These are phyloP conservation scores for Drosophila tripunctata DNA, from an alignment of 2,888 invertebrate genomes.

Conservation along the genomic window DNA sequence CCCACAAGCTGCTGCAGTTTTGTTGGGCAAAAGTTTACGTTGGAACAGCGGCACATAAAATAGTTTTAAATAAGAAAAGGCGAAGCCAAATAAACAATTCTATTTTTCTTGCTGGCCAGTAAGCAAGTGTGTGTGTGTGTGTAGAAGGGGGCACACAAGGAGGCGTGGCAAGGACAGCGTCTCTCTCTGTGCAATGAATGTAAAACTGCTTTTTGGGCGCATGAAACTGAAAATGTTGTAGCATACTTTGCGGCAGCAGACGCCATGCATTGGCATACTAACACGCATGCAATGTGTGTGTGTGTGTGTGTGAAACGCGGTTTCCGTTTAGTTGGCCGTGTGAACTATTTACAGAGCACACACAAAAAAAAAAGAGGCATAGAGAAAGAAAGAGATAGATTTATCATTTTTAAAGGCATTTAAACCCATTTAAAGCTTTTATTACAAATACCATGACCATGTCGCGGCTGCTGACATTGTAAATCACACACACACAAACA, in stretches of 20 bases:
- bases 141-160: not conserved
- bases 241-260: constrained; percentile 63
- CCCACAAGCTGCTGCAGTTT: constrained; percentile 2
- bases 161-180: constrained; percentile 47
- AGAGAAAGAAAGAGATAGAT: constrained; percentile 5
- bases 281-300: constrained; percentile 41
- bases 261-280: constrained; percentile 67
- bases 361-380: not conserved
- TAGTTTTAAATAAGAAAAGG: constrained; percentile 76
- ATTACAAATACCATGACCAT: constrained; percentile 37
- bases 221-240: constrained; percentile 76
- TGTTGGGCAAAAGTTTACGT: constrained; percentile 62
- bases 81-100: constrained; percentile 76
- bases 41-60: constrained; percentile 72
- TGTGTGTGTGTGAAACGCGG: constrained; percentile 35
- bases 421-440: constrained; percentile 43
- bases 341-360: constrained; percentile 63
- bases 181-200: constrained; percentile 62
- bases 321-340: constrained; percentile 70
- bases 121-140: too few species aligned
- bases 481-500: constrained; percentile 37
- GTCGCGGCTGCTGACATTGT: constrained; percentile 36
- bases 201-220: constrained; percentile 59
- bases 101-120: constrained; percentile 66
- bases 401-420: constrained; percentile 47